phyloP scores from a whole-genome alignment of 2,888 invertebrate species.

The Neoscelio sp. region DNA sequence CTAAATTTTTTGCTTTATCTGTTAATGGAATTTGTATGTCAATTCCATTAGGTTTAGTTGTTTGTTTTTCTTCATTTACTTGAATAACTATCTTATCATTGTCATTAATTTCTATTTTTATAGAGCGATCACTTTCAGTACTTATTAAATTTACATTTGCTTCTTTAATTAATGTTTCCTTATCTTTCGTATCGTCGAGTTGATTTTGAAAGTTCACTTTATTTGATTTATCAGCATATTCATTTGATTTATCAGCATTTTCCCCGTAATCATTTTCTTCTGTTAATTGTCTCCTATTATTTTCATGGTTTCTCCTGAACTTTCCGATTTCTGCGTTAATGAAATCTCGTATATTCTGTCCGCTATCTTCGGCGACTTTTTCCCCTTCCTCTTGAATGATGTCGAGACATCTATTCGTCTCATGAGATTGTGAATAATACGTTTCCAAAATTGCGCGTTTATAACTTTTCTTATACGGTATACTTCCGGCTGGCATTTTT shows the following conservation, averaged over 20 bases:
- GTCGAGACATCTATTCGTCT: conserved; percentile 88
- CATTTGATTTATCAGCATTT: neutral
- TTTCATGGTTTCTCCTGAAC: conserved; percentile 80
- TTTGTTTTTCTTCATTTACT: neutral
- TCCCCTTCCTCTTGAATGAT: conserved; percentile 92
- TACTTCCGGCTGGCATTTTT: conserved; percentile 61
- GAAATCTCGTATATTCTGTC: conserved; percentile 83
- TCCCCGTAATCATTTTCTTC: conserved; percentile 30
- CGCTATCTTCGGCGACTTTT: conserved; percentile 82
- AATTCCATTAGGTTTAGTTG: no score
- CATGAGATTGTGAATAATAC: conserved; percentile 85
- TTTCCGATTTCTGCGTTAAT: conserved; percentile 84
- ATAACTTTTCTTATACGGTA: conserved; percentile 83
- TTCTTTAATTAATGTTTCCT: neutral
- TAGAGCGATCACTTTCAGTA: neutral
- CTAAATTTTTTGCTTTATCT: no score
- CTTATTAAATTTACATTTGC: no score
- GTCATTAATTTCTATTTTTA: no score
- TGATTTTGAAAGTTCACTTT: neutral
- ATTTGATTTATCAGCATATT: neutral
- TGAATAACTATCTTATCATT: neutral
- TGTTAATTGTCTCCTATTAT: conserved; percentile 29
- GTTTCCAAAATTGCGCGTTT: conserved; percentile 85
- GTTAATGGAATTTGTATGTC: no score
- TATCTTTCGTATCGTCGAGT: neutral